Evolutionary conservation across 2,113 vertebrate genomes (phyloP), one percentile per base, ranked within the genome.

Genomic region (Neodontobutis hainanensis): DNA sequence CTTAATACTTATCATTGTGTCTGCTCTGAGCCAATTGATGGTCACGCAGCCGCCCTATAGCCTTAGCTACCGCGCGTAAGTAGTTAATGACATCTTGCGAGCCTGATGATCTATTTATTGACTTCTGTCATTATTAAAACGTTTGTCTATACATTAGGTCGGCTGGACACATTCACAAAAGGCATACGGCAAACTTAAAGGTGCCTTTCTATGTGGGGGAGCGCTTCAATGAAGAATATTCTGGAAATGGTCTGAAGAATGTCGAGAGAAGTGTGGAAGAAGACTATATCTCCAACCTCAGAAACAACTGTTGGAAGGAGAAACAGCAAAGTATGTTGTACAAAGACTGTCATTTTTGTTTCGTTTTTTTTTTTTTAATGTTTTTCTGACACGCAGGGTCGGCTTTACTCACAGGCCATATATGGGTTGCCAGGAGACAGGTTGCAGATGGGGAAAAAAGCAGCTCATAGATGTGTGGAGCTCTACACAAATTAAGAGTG

Each of bases 271-370:
- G 89, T 3, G 96, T 99, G 75, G 97, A 99, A 91, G 96, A 99
- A 75, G 97, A 99, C 90, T 99, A 97, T 64, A 95, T 99, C 75
- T 95, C 95, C 68, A 99, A 95, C 70, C 93, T 99, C 78, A 93
- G 96, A 87, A 99, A 99, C 91, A 99, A 99, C 82, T 99, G 97
- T 80, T 99, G 97, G 97, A 97, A 96, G 73, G 97, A 99, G 85
- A 96, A 95, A 75, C 97, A 99, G 78, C 96, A 98, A 83, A 98
- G 97, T 99, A 91, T 93, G 97, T 91, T 61, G 1, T 12, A 27
- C 19, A 3, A 27, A 27, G 19, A 27, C n/a, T n/a, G n/a, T n/a
- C n/a, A n/a, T n/a, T n/a, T n/a, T n/a, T n/a, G n/a, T n/a, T n/a
- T n/a, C n/a, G n/a, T n/a, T n/a, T n/a, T n/a, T n/a, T n/a, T n/a